phyloP scores from a whole-genome alignment of 1,140 invertebrate genomes.

The Argopecten irradians region DNA sequence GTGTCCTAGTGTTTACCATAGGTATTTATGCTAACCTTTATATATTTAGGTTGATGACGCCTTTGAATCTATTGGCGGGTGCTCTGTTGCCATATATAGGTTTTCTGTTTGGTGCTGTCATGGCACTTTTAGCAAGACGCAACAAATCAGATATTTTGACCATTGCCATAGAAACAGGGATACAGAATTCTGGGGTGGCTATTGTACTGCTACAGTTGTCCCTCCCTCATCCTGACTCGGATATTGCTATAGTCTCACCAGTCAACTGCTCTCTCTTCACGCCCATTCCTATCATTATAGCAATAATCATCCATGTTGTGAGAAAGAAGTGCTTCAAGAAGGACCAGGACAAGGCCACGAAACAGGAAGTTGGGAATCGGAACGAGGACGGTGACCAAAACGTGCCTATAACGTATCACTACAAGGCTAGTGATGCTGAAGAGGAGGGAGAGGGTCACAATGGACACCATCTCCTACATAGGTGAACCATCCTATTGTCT shows the following conservation, averaged over 20 bases:
- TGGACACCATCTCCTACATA: neutral
- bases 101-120: conserved; percentile 84
- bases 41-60: conserved; percentile 89
- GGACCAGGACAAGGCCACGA: neutral
- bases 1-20: conserved; percentile 94
- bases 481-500: no score
- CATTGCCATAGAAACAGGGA: conserved; percentile 79
- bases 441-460: neutral
- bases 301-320: conserved; percentile 52
- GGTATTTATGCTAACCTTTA: conserved; percentile 94
- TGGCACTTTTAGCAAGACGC: conserved; percentile 56
- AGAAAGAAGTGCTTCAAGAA: conserved; percentile 54
- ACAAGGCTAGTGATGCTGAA: neutral
- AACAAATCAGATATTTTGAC: conserved; percentile 74
- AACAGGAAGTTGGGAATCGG: neutral
- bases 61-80: conserved; percentile 84
- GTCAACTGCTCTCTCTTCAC: conserved; percentile 92
- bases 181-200: conserved; percentile 78
- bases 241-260: conserved; percentile 74
- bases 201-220: conserved; percentile 77
- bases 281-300: conserved; percentile 85
- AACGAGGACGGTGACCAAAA: neutral
- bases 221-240: conserved; percentile 76
- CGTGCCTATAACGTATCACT: neutral
- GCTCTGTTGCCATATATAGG: conserved; percentile 91